Conservation (phyloP, 2,888 invertebrate genomes). For the Luffia ferchaultella region DNA sequence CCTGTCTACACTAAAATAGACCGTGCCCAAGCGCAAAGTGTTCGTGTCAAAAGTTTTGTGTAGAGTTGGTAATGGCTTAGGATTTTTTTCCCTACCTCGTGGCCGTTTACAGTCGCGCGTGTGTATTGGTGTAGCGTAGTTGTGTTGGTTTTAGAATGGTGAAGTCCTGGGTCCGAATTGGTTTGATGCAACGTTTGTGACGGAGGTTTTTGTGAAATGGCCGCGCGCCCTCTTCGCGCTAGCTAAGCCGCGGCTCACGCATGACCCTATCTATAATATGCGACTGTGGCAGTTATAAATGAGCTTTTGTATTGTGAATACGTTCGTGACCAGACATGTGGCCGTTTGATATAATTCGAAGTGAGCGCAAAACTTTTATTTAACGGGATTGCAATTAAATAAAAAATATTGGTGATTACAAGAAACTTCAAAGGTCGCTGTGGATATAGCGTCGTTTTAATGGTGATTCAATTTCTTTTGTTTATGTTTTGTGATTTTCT, state of each 20-base stretch:
- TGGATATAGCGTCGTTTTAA: background rate
- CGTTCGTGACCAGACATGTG: conserved; percentile 47
- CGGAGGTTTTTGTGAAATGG: conserved; percentile 34
- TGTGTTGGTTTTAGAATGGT: conserved; percentile 39
- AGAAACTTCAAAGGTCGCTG: background rate
- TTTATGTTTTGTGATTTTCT: background rate
- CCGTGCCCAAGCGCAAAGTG: conserved; percentile 65
- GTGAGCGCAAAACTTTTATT: background rate
- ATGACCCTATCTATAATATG: conserved; percentile 32
- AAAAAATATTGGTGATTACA: background rate
- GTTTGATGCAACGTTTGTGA: conserved; percentile 44
- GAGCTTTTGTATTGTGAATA: conserved; percentile 64
- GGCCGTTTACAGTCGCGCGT: conserved; percentile 54
- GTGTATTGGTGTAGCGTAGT: conserved; percentile 56
- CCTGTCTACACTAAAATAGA: conserved; percentile 61
- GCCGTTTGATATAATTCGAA: conserved; percentile 19
- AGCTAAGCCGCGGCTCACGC: conserved; percentile 19
- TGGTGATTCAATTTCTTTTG: background rate
- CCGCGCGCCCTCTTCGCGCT: conserved; percentile 50
- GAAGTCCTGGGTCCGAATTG: conserved; percentile 30
- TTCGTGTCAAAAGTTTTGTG: conserved; percentile 65
- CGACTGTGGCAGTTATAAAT: conserved; percentile 66
- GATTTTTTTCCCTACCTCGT: conserved; percentile 61
- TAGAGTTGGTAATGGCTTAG: conserved; percentile 59
- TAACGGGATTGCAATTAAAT: too few species aligned